Evolutionary conservation across 2,797 vertebrate species (phyloP), one percentile per base, ranked within the genome.

Genomic region (Lacerta viridis): DNA sequence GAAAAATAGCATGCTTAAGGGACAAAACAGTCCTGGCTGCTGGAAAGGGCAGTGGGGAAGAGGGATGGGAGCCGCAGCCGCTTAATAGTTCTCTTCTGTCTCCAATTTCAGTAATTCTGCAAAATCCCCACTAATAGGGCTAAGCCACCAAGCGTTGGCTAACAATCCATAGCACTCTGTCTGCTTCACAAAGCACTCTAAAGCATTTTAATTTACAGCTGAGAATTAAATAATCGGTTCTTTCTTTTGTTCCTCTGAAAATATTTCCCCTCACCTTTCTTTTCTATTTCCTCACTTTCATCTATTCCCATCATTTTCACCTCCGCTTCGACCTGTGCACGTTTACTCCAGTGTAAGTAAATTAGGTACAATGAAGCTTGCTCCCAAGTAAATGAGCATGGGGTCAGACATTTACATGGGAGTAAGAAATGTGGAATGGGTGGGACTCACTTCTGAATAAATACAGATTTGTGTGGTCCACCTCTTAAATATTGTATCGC

Each of bases 1-100:
- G 87, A 88, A 94, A 94, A 93, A 91, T 50, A 71, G 69, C 80
- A 86, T 78, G 75, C 39, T 83, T 89, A 85, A 88, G 86, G 82
- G 94, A 81, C 81, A 91, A 90, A 83, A 85, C 78, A 39, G 4
- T 2, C 1, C 66, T 3, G 6, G 80, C 75, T 86, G 79, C 83
- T 17, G 66, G 33, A 66, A 88, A 85, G 69, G 72, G 29, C 39
- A 46, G 66, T 50, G 18, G 29, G 33, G 36, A 84, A 84, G 59
- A 27, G 33, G 84, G 33, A 64, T 23, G 61, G 61, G 61, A 64
- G 61, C 50, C 50, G 13, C 69, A 71, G n/a, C 15, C 9, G 3
- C 69, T 71, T 84, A 87, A 84, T 87, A 72, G 27, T 77, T 4
- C 39, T 92, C 59, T 90, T 85, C 55, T 84, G 82, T 87, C 85